Evolutionary conservation across 2,797 vertebrate species (phyloP), one percentile per base, ranked within the genome.

Genomic region (Neosilurus hyrtlii): DNA sequence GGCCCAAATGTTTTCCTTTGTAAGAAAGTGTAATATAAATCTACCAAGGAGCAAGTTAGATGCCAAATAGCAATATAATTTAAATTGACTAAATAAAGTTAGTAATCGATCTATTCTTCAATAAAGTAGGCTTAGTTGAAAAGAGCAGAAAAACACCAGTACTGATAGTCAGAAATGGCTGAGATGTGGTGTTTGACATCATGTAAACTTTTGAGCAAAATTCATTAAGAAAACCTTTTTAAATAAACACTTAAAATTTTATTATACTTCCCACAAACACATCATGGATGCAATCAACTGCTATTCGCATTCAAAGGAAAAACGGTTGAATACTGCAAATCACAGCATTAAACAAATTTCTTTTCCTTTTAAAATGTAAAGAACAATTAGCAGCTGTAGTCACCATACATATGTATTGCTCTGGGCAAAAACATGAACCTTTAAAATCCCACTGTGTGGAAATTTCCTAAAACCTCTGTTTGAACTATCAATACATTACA

Each of bases 251-350:
- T 82, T 9, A 68, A 65, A 59, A 80, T 87, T 87, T 89, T 89
- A 89, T 88, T 89, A 86, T 63, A 80, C 61, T 76, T 61, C 86
- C 76, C 84, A 87, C 51, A 86, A 88, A 81, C 62, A 86, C 80
- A 79, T 68, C 71, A 79, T 67, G 52, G 66, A 86, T 76, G 77
- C 80, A 86, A 80, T 79, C 81, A 67, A 16, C 16, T 73, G 67
- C 71, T 12, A 78, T 61, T 79, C 67, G 70, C 24, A 63, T 75
- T 65, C 78, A 66, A 65, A 83, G 63, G 61, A 82, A 86, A 30
- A 86, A 82, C n/a, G 56, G 43, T 70, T 72, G 11, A 76, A 83
- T 67, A 63, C 70, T 70, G 74, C 65, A 68, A 80, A 71, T 54
- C 37, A 65, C 67, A 86, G 71, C 35, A 82, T 84, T 70, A 80